These are phyloP conservation scores for Drosophila bifasciata DNA, from an alignment of 1,140 invertebrate genomes.

Conservation along the genomic window DNA sequence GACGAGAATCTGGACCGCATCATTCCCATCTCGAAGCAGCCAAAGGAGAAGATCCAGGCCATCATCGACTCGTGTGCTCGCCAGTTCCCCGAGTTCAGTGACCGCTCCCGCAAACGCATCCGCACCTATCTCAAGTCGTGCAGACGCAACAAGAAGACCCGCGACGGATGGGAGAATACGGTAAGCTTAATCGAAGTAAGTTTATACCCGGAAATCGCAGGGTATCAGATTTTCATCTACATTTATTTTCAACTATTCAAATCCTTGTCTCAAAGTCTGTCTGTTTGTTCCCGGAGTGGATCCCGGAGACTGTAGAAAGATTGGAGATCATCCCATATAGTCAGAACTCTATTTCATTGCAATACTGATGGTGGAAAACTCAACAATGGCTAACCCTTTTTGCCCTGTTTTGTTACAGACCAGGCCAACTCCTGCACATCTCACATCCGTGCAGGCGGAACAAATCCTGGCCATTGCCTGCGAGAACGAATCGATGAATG, in stretches of 20 bases:
- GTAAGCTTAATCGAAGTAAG: slow-evolving; percentile 42
- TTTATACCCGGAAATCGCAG: background rate
- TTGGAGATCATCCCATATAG: too few species aligned
- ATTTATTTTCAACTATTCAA: too few species aligned
- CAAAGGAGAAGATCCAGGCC: slow-evolving; percentile 98
- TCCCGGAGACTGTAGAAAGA: too few species aligned
- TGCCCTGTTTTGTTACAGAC: slow-evolving; percentile 49
- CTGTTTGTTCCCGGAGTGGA: too few species aligned
- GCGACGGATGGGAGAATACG: slow-evolving; percentile 87
- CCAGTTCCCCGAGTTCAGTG: slow-evolving; percentile 98
- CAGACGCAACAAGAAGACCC: slow-evolving; percentile 95
- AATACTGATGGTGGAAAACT: too few species aligned
- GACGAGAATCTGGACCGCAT: slow-evolving; percentile 98
- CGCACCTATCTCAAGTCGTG: slow-evolving; percentile 98
- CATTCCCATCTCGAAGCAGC: slow-evolving; percentile 98
- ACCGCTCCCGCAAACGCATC: slow-evolving; percentile 96
- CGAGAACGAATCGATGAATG: slow-evolving; percentile 98
- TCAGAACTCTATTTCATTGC: too few species aligned
- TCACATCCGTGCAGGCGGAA: slow-evolving; percentile 97
- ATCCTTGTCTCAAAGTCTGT: background rate
- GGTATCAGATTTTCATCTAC: too few species aligned
- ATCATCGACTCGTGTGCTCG: slow-evolving; percentile 98
- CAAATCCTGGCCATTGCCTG: slow-evolving; percentile 97
- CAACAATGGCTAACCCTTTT: background rate
- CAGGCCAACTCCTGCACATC: slow-evolving; percentile 96